Conservation (phyloP, 1,140 invertebrate genomes). For the Xylocopa sonorina region DNA sequence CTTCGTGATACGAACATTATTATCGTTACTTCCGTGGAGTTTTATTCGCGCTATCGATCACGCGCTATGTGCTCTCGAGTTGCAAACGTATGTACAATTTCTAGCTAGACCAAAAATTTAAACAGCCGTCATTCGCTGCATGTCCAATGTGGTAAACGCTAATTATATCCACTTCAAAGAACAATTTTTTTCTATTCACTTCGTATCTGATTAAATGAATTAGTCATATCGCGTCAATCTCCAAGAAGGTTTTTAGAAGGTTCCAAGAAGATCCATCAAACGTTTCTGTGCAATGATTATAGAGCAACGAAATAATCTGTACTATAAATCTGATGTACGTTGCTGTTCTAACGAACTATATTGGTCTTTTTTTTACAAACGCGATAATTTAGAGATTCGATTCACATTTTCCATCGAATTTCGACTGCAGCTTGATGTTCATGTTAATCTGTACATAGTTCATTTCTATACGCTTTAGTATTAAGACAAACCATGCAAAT, state of each 20-base stretch:
- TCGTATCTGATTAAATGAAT: neutral
- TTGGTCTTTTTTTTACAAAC: neutral
- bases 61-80: constrained; percentile 13
- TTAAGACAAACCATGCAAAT: constrained; percentile 59
- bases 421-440: neutral
- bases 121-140: constrained; percentile 43
- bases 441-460: constrained; percentile 9
- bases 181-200: neutral
- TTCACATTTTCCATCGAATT: neutral
- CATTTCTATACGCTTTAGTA: constrained; percentile 18
- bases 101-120: neutral
- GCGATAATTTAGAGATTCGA: neutral
- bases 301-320: neutral
- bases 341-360: neutral
- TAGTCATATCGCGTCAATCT: neutral
- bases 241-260: neutral
- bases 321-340: neutral
- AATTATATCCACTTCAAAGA: constrained; percentile 13
- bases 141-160: neutral
- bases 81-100: constrained; percentile 39
- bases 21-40: neutral
- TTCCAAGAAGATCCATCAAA: neutral
- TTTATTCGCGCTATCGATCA: neutral
- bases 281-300: neutral
- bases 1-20: constrained; percentile 61